phyloP scores from a whole-genome alignment of 2,113 vertebrate genomes.

The Nycticryphes semicollaris region DNA sequence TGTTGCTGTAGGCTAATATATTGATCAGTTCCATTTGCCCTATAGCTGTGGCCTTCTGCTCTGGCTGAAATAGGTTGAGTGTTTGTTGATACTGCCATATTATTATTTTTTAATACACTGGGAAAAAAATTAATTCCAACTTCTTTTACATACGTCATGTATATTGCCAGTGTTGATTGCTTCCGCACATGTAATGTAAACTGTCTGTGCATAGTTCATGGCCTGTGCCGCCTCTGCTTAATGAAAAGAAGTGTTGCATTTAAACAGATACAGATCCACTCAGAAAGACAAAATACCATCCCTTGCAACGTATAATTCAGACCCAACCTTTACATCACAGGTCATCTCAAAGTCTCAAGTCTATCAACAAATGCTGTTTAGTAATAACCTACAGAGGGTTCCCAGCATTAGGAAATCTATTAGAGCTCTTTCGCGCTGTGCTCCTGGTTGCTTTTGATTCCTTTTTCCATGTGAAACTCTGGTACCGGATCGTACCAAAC shows the following conservation, averaged over 20 bases:
- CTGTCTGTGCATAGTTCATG: conserved; percentile 64
- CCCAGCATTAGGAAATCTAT: background rate
- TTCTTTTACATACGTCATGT: conserved; percentile 71
- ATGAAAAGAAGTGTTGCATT: conserved; percentile 72
- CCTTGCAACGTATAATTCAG: conserved; percentile 59
- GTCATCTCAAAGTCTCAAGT: conserved; percentile 62
- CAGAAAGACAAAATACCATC: conserved; percentile 64
- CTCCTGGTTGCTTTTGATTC: background rate
- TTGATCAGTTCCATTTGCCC: conserved; percentile 63
- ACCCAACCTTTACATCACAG: conserved; percentile 66
- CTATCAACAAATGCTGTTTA: conserved; percentile 33
- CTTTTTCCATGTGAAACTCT: background rate
- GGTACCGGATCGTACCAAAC: background rate
- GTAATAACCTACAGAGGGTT: conserved; percentile 55
- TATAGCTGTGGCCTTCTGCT: conserved; percentile 54
- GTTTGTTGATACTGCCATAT: conserved; percentile 68
- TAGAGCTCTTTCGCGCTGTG: background rate
- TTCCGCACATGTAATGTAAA: conserved; percentile 72
- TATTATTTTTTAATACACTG: conserved; percentile 76
- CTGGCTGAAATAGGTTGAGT: conserved; percentile 67
- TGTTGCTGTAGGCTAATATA: conserved; percentile 43
- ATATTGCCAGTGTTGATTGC: conserved; percentile 71
- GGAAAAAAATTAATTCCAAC: conserved; percentile 70
- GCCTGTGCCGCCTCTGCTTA: conserved; percentile 53
- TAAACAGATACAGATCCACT: conserved; percentile 68